Conservation (phyloP, 2,113 vertebrate genomes). For the Oceanites oceanicus region DNA sequence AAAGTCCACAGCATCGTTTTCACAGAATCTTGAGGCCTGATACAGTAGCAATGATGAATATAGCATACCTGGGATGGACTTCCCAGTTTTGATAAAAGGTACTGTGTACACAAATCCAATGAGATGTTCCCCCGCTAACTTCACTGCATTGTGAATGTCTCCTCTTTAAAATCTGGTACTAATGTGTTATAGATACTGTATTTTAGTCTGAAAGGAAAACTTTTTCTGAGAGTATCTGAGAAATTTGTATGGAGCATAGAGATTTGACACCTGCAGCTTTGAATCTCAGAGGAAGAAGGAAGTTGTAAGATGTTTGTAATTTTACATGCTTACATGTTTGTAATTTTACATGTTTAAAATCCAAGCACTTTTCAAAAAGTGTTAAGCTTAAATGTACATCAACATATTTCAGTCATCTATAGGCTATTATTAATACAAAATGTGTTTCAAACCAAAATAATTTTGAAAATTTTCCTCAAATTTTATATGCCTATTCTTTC, state of each 20-base stretch:
- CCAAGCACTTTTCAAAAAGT: background rate
- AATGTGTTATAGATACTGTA: background rate
- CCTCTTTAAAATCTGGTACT: background rate
- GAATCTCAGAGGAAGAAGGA: background rate
- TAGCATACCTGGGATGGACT: background rate
- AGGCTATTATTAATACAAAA: background rate
- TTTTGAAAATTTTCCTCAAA: background rate
- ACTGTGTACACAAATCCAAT: background rate
- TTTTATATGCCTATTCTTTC: background rate
- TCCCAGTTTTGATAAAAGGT: background rate
- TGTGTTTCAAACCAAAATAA: background rate
- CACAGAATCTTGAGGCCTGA: background rate
- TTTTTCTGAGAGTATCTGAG: background rate
- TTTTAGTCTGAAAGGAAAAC: background rate
- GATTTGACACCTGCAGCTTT: background rate
- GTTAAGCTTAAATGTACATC: background rate
- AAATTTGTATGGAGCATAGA: background rate
- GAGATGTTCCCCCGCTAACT: accelerated
- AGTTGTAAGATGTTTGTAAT: background rate
- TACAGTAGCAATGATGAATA: background rate
- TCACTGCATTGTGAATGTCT: background rate
- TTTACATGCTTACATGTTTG: background rate
- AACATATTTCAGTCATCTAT: background rate
- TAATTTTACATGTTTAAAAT: background rate
- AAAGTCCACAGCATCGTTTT: background rate